A percentile compares a stretch with the other conserved stretches of the same genome.
These are phyloP conservation scores for Antennarius striatus DNA, from an alignment of 2,113 vertebrate genomes.

Conservation along the genomic window DNA sequence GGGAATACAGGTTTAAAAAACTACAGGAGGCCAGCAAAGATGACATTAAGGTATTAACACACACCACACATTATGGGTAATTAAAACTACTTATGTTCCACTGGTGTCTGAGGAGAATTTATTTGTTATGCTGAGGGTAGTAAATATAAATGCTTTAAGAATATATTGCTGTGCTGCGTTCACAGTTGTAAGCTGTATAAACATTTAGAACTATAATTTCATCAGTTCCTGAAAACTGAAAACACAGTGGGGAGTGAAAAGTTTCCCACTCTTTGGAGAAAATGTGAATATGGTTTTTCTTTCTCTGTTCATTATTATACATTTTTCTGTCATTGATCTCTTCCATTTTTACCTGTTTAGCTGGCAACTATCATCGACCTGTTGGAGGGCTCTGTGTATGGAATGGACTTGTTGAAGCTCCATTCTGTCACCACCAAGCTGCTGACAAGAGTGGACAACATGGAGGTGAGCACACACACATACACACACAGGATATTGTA, in stretches of 20 bases:
- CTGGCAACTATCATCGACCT: conserved; percentile 89
- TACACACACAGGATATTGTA: not conserved
- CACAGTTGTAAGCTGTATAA: too few species aligned
- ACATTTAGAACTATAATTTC: too few species aligned
- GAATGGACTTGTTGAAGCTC: conserved; percentile 91
- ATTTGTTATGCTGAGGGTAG: not conserved
- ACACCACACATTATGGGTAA: not conserved
- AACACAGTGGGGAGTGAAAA: too few species aligned
- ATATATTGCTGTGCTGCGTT: too few species aligned
- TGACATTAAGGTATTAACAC: conserved; percentile 86
- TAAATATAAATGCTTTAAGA: too few species aligned
- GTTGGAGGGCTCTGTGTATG: conserved; percentile 91
- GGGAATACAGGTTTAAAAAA: conserved; percentile 90
- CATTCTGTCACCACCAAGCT: conserved; percentile 91
- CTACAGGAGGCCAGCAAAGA: conserved; percentile 85
- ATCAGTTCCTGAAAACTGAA: too few species aligned
- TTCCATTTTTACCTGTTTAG: conserved; percentile 65
- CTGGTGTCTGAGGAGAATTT: not conserved
- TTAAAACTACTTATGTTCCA: not conserved
- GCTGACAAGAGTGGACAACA: conserved; percentile 86
- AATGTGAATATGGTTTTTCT: not conserved
- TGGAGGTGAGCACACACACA: conserved; percentile 83
- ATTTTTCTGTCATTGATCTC: not conserved
- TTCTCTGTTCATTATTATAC: not conserved
- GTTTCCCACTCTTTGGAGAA: too few species aligned